Conservation (phyloP, 2,888 invertebrate species). For the Athrips mouffetella region DNA sequence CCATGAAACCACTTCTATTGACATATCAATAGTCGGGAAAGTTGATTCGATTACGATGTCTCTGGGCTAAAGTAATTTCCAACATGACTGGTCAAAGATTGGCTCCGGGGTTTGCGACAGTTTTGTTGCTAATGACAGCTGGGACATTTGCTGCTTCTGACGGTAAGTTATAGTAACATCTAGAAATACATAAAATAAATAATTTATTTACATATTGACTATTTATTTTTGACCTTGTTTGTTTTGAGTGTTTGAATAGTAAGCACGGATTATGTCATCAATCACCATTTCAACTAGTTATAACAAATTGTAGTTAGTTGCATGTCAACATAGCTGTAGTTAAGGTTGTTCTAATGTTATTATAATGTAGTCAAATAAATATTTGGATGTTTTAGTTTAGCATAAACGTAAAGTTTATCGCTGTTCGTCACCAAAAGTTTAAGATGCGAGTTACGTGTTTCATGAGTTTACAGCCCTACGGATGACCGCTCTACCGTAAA, state of each 20-base stretch:
- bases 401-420: conserved; percentile 20
- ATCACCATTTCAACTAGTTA: no score
- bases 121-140: conserved; percentile 51
- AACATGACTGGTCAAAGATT: conserved; percentile 59
- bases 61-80: conserved; percentile 55
- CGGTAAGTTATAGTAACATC: conserved; percentile 49
- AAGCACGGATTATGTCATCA: no score
- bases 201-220: not conserved
- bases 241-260: no score
- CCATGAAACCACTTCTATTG: conserved; percentile 54
- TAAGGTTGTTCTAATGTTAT: not conserved
- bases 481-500: conserved; percentile 21
- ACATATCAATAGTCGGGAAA: conserved; percentile 52
- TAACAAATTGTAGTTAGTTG: no score
- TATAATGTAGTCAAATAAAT: not conserved
- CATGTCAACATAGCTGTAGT: no score
- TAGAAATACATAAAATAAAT: not conserved
- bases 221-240: not conserved
- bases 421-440: conserved; percentile 27
- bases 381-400: conserved; percentile 1
- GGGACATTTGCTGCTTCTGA: conserved; percentile 54
- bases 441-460: conserved; percentile 28
- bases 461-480: conserved; percentile 28
- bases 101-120: conserved; percentile 45
- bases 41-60: conserved; percentile 56